A percentile compares a stretch with the other conserved stretches of the same genome.
Evolutionary conservation across 2,888 invertebrate species (phyloP).

Genomic region (Dasypogon diadema): DNA sequence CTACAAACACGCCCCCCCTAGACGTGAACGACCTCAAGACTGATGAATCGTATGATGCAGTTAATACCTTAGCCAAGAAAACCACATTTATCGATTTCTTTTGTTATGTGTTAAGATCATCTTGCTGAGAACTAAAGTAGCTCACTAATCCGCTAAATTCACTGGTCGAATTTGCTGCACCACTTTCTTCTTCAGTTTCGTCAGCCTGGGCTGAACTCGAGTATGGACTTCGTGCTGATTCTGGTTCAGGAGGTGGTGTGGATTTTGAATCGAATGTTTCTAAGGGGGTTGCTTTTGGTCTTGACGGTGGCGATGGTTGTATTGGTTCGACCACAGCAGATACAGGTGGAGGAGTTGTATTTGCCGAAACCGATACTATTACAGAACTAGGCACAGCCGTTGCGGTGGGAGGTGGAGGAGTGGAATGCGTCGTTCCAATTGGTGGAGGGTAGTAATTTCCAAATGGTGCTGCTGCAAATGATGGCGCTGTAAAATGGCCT

Average conservation of each 20-base stretch:
- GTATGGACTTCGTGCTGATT: slow-evolving; percentile 59
- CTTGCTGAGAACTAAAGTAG: slow-evolving; percentile 92
- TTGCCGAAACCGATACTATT: slow-evolving; percentile 58
- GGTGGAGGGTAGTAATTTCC: slow-evolving; percentile 54
- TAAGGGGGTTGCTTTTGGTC: slow-evolving; percentile 64
- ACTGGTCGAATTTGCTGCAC: slow-evolving; percentile 70
- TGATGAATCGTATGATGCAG: neutral
- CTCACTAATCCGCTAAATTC: slow-evolving; percentile 92
- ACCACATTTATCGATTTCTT: slow-evolving; percentile 30
- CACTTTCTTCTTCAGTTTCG: slow-evolving; percentile 57
- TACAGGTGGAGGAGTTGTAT: slow-evolving; percentile 58
- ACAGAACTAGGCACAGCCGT: slow-evolving; percentile 60
- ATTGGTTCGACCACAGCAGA: neutral
- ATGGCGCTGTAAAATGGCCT: slow-evolving; percentile 40
- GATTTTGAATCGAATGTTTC: slow-evolving; percentile 63
- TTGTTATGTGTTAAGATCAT: slow-evolving; percentile 85
- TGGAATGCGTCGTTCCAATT: slow-evolving; percentile 57
- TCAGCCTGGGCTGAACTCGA: slow-evolving; percentile 56
- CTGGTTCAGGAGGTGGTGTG: slow-evolving; percentile 57
- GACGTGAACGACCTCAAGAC: neutral
- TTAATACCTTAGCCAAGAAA: neutral
- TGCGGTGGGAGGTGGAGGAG: slow-evolving; percentile 59
- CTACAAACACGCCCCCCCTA: neutral
- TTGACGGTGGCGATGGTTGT: slow-evolving; percentile 31
- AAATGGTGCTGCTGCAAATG: slow-evolving; percentile 55